Conservation (phyloP, 2,888 invertebrate species). For the Cryptocephalus moraei region DNA sequence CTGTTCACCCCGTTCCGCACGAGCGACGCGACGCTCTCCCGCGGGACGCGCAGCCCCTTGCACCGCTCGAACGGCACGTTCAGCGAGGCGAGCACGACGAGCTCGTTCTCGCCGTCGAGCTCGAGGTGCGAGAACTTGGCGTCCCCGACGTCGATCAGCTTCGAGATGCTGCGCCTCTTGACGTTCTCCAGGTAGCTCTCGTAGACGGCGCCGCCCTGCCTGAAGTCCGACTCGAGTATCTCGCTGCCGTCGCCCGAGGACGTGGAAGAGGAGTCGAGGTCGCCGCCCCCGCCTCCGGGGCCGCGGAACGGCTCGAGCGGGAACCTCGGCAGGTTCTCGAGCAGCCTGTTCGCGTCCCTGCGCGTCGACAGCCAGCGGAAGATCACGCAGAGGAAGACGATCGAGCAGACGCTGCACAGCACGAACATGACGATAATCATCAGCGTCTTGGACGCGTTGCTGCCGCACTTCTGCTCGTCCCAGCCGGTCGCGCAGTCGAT, state of each 20-base stretch:
- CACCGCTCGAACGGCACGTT: slow-evolving; percentile 12
- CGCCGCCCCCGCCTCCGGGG: slow-evolving; percentile 7
- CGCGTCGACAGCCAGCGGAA: slow-evolving; percentile 10
- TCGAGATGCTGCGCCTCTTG: slow-evolving; percentile 5
- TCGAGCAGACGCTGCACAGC: slow-evolving; percentile 9
- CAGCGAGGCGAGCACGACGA: slow-evolving; percentile 13
- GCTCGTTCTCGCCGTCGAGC: slow-evolving; percentile 13
- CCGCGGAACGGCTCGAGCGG: slow-evolving; percentile 11
- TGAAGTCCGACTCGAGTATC: slow-evolving; percentile 8
- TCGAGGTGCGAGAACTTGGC: slow-evolving; percentile 9
- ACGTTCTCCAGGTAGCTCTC: slow-evolving; percentile 12
- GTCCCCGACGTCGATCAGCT: slow-evolving; percentile 2
- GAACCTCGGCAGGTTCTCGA: slow-evolving; percentile 8
- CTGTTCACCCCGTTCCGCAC: background rate
- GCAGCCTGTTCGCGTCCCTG: slow-evolving; percentile 4
- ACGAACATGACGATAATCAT: slow-evolving; percentile 6
- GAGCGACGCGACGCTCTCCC: background rate
- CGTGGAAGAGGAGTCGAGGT: slow-evolving; percentile 2
- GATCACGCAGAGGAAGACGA: slow-evolving; percentile 9
- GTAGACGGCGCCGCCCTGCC: slow-evolving; percentile 12
- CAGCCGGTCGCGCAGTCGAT: slow-evolving; percentile 8
- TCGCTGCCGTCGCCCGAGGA: too few species aligned
- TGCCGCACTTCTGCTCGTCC: slow-evolving; percentile 10
- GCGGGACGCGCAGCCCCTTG: slow-evolving; percentile 13
- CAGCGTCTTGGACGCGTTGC: background rate